Evolutionary conservation across 2,888 invertebrate species (phyloP), one percentile per base, ranked within the genome.

Genomic region (Tricholauxania praeusta): DNA sequence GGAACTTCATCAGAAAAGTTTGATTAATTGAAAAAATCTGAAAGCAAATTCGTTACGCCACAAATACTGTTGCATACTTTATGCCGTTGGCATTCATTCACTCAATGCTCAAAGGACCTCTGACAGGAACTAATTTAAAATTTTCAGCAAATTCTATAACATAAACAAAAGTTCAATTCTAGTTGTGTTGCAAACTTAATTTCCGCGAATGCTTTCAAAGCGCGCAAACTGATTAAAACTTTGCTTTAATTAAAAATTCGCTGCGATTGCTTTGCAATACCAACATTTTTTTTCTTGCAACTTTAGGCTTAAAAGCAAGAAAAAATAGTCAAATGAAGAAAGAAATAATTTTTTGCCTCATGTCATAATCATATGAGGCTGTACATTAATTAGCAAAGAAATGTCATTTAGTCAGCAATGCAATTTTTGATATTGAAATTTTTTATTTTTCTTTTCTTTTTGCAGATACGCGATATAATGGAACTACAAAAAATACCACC

Each of bases 401-500:
- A 15, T n/a, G 15, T 8, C 48, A 22, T 12, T 48, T 17, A 55
- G 39, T 48, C 63, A 47, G 48, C 49, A n/a, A n/a, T 19, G 10
- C 7, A 59, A 66, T 60, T 28, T 28, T 39, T 19, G 6, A 47
- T 63, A 47, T 53, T 48, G 49, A 55, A 66, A 62, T 73, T 60
- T 3, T 55, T 67, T 22, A 22, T 14, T 72, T 71, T 52, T 55
- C 10, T 71, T 48, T 47, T 69, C 60, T 22, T 15, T 47, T 71
- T 81, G 2, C 78, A 91, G 91, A 87, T 90, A 77, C 88, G 90
- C 79, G 90, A 91, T 86, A 88, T 88, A 79, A 88, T 90, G 89
- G 89, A 89, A 76, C 86, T 88, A 71, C 88, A 89, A 74, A 89
- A 90, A 72, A 88, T 90, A 80, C 89, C 89, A 77, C 90, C 90